These are phyloP conservation scores for Leptocoma aspasia DNA, from an alignment of 2,113 vertebrate species.

Conservation along the genomic window DNA sequence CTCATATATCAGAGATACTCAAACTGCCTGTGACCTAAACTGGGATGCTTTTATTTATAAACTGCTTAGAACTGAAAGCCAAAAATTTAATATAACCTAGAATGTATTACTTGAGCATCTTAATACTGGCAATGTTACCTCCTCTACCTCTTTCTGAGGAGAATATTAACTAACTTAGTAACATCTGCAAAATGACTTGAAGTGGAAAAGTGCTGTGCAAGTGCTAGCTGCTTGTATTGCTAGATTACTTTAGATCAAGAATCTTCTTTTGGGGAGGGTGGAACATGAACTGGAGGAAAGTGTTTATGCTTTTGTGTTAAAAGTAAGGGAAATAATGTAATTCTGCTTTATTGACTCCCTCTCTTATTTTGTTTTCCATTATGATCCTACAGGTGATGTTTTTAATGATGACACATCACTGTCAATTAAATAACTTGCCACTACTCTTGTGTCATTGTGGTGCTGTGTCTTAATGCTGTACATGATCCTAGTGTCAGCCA, in stretches of 20 bases:
- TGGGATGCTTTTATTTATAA: not conserved
- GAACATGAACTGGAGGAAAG: not conserved
- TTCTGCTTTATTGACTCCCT: not conserved
- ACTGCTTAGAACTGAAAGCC: not conserved
- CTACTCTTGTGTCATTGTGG: not conserved
- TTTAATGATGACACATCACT: not conserved
- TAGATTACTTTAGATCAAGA: not conserved
- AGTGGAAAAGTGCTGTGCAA: not conserved
- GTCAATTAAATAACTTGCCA: not conserved
- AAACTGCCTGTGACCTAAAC: not conserved
- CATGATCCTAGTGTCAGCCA: not conserved
- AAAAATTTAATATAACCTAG: not conserved
- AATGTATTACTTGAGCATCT: not conserved
- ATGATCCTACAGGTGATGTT: not conserved
- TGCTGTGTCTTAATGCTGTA: not conserved
- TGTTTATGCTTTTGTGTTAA: not conserved
- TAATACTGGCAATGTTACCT: not conserved
- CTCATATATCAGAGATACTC: not conserved
- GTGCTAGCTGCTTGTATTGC: not conserved
- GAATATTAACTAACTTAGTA: not conserved
- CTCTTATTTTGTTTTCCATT: not conserved
- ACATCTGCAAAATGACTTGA: not conserved
- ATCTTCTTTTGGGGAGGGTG: fast-evolving
- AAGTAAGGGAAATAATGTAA: not conserved
- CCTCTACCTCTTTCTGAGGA: not conserved